These are phyloP conservation scores for Parnassius apollo DNA, from an alignment of 2,888 invertebrate species.

Conservation along the genomic window DNA sequence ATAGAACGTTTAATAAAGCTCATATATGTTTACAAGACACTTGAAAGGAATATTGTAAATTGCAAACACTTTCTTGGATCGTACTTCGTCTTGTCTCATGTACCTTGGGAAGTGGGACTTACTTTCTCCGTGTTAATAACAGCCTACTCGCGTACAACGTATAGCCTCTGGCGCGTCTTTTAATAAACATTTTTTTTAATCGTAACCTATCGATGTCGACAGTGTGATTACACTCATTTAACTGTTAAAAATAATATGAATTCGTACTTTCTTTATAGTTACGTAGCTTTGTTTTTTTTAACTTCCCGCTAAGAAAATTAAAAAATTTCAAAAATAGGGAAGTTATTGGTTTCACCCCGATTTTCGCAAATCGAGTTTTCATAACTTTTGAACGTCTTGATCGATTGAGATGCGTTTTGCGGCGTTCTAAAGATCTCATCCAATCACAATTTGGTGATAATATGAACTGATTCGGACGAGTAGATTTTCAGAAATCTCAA, in stretches of 20 bases:
- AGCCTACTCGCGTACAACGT: constrained; percentile 18
- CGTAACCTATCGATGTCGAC: not conserved
- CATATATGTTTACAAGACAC: constrained; percentile 4
- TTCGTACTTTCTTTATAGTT: no score
- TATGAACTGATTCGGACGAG: no score
- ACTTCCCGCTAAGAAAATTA: no score
- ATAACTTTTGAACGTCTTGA: no score
- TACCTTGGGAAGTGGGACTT: constrained; percentile 31
- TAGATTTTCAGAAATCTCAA: no score
- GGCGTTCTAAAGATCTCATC: no score
- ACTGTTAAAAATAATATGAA: not conserved
- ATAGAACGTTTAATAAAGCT: not conserved
- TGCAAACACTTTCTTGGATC: constrained; percentile 19
- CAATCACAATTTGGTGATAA: no score
- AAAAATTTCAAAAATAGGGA: no score
- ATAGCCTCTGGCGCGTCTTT: constrained; percentile 11
- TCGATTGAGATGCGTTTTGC: no score
- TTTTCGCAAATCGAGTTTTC: no score
- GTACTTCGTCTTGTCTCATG: constrained; percentile 27
- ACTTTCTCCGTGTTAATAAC: constrained; percentile 35
- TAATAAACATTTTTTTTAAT: constrained; percentile 1
- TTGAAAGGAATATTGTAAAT: constrained; percentile 11
- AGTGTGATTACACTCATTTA: not conserved
- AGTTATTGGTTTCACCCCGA: no score
- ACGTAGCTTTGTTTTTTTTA: no score